Percentiles rank a stretch among this genome's conserved stretches.
Conservation (phyloP, 2,113 vertebrate genomes). For the Podarcis cretensis region DNA sequence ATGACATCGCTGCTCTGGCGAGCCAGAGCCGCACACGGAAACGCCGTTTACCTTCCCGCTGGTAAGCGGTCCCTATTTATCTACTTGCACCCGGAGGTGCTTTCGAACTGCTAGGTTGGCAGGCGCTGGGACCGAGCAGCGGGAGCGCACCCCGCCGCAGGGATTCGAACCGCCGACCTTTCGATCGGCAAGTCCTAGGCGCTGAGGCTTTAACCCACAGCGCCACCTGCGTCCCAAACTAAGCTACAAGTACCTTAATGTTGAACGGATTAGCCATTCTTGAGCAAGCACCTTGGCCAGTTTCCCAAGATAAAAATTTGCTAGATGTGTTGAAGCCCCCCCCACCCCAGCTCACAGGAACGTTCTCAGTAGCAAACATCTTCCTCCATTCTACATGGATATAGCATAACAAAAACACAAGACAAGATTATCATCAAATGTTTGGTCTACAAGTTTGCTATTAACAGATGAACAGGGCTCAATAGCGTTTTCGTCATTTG, state of each 20-base stretch:
- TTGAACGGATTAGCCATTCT: not conserved
- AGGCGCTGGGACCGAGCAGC: too few relatives aligned
- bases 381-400: not conserved
- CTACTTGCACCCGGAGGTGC: too few relatives aligned
- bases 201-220: too few relatives aligned
- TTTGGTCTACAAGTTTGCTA: conserved; percentile 7
- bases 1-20: too few relatives aligned
- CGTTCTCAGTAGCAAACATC: not conserved
- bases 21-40: too few relatives aligned
- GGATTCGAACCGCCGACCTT: too few relatives aligned
- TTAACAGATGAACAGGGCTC: conserved; percentile 39
- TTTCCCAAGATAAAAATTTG: not conserved
- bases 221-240: too few relatives aligned
- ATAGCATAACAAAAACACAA: not conserved
- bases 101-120: too few relatives aligned
- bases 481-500: not conserved
- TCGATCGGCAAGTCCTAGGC: too few relatives aligned
- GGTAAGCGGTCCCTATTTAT: too few relatives aligned
- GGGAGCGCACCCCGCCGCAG: too few relatives aligned
- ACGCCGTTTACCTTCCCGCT: too few relatives aligned
- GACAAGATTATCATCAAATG: not conserved
- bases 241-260: not conserved
- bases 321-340: not conserved
- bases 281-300: not conserved
- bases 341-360: not conserved